phyloP scores from a whole-genome alignment of 2,797 vertebrate genomes.

The Falco rusticolus region DNA sequence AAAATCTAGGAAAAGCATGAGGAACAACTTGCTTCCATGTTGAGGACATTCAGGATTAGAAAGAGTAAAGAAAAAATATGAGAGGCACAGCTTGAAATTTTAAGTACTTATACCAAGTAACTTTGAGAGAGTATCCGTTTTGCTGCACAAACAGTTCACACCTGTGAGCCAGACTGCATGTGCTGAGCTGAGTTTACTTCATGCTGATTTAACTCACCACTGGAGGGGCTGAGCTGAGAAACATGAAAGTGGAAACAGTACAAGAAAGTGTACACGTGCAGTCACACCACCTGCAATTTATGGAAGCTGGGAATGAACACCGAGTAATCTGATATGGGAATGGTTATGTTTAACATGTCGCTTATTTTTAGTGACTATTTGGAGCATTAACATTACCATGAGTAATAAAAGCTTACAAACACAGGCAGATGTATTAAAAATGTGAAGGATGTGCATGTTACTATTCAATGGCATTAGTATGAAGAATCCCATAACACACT shows the following conservation, averaged over 20 bases:
- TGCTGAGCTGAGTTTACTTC: constrained; percentile 56
- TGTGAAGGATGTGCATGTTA: constrained; percentile 22
- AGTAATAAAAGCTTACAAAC: constrained; percentile 64
- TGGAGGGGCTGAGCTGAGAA: constrained; percentile 62
- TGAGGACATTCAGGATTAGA: constrained; percentile 47
- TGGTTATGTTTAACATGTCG: constrained; percentile 41
- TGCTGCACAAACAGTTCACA: constrained; percentile 45
- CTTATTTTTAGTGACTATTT: constrained; percentile 45
- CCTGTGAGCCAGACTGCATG: constrained; percentile 56
- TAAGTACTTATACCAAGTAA: constrained; percentile 44
- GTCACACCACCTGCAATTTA: constrained; percentile 63
- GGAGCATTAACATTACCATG: constrained; percentile 52
- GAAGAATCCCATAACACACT: neutral
- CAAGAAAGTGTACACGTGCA: constrained; percentile 40
- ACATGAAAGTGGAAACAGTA: constrained; percentile 52
- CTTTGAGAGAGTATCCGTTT: constrained; percentile 9
- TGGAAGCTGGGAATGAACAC: constrained; percentile 55
- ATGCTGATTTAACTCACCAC: constrained; percentile 55
- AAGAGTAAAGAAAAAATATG: constrained; percentile 60
- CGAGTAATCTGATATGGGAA: constrained; percentile 56
- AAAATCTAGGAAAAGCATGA: constrained; percentile 68
- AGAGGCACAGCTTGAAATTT: constrained; percentile 56
- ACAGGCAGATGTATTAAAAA: constrained; percentile 51
- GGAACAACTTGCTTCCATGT: constrained; percentile 48
- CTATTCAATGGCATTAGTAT: constrained; percentile 22